Base-by-base conservation (phyloP, 2,888 invertebrate species). In the Tiphia femorata region DNA sequence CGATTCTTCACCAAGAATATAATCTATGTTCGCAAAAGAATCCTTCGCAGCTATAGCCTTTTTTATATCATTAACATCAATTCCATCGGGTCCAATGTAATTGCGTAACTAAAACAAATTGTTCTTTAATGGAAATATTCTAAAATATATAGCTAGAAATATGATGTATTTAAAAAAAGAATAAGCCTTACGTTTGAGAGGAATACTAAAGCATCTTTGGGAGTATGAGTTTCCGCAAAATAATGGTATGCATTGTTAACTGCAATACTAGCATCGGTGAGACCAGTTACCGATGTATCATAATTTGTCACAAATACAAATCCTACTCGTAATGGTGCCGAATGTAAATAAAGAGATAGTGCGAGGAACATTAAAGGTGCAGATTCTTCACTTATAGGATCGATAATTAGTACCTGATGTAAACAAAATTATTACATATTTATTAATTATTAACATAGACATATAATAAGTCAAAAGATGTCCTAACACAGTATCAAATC, bases 171-270 rank as follows among this genome's bases (percentile, higher is more conserved):
- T 2, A 20, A n/a, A 33, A 33, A 44, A 8, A 35, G 23, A 37
- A 21, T 20, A 46, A 40, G 3, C 52, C 84, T 84, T 80, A 95
- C 93, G 84, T 95, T 94, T 20, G 92, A 92, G 16, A 98, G 86
- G 81, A 97, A 97, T 62, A 91, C 89, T 27, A 96, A 86, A 0
- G 95, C 97, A 48, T 91, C 88, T 49, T 90, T 87, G 0, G 91
- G 86, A 77, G 91, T 91, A 76, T 91, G 91, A 63, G 90, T 90
- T 78, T 93, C 92, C 0, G 90, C 88, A 8, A 97, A 89, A 82
- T 94, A 98, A 84, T 98, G 97, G 84, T 92, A 97, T 0, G 96
- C 94, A 71, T 95, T 92, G 7, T 94, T 87, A 56, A 97, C 86
- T 16, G 97, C 96, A 1, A 95, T 89, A 23, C 93, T 92, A 0